phyloP scores from a whole-genome alignment of 2,888 invertebrate genomes.

The Octodonta nipae region DNA sequence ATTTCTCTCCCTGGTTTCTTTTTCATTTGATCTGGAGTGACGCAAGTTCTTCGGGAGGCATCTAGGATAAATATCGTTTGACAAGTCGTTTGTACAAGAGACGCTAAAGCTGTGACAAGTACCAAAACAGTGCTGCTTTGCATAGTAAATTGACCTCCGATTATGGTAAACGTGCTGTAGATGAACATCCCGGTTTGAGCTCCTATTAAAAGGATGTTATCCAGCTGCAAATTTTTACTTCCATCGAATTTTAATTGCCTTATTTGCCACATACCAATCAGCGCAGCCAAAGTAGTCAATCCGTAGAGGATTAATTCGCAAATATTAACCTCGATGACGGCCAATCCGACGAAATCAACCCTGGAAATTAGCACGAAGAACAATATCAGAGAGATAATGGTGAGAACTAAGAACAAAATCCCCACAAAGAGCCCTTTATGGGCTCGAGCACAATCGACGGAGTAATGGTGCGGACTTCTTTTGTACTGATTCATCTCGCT shows the following conservation, averaged over 20 bases:
- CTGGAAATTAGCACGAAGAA: constrained; percentile 61
- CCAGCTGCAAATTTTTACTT: constrained; percentile 39
- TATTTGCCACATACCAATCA: constrained; percentile 53
- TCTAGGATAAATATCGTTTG: constrained; percentile 69
- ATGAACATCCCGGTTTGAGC: constrained; percentile 82
- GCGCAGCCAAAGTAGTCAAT: constrained; percentile 37
- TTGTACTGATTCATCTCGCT: constrained; percentile 40
- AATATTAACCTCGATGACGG: constrained; percentile 39
- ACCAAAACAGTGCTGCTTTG: constrained; percentile 34
- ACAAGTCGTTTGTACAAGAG: constrained; percentile 63
- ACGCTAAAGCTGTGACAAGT: constrained; percentile 59
- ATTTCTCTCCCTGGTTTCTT: constrained; percentile 73
- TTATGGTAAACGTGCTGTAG: constrained; percentile 75
- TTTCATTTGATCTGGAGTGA: constrained; percentile 53
- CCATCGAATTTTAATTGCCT: constrained; percentile 53
- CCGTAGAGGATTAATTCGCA: constrained; percentile 63
- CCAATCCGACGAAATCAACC: constrained; percentile 11
- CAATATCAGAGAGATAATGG: constrained; percentile 73
- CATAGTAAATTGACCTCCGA: constrained; percentile 56
- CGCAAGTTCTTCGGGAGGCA: constrained; percentile 51
- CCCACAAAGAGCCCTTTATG: constrained; percentile 80
- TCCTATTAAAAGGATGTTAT: constrained; percentile 68
- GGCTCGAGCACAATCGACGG: constrained; percentile 85
- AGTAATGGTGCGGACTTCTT: constrained; percentile 74
- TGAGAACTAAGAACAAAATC: constrained; percentile 44